Conservation (phyloP, 2,888 invertebrate genomes). For the Elgonia sp. region DNA sequence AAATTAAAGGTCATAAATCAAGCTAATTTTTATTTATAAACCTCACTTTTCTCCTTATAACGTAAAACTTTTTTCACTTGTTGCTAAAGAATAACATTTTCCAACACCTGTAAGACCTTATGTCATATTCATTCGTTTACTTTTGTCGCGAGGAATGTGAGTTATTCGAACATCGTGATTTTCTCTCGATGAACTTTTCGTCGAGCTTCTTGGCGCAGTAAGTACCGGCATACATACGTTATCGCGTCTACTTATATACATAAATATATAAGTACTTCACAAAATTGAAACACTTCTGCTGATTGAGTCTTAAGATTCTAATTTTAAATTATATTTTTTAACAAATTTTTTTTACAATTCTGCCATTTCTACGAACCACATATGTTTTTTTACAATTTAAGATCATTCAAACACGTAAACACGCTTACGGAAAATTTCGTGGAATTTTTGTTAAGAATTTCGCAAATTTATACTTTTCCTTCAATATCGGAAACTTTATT, state of each 20-base stretch:
- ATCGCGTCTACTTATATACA: conserved; percentile 12
- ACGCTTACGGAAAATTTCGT: too few relatives aligned
- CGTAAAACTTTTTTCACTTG: too few relatives aligned
- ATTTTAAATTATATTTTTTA: conserved; percentile 24
- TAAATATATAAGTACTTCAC: conserved; percentile 35
- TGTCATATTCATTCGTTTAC: conserved; percentile 6
- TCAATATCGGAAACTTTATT: too few relatives aligned
- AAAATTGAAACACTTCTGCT: conserved; percentile 43
- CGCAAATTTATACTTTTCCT: too few relatives aligned
- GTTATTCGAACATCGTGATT: conserved; percentile 33
- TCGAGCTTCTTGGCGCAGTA: conserved; percentile 56
- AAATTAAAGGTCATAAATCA: too few relatives aligned
- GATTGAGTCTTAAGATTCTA: conserved; percentile 44
- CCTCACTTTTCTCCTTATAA: too few relatives aligned
- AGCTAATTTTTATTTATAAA: too few relatives aligned
- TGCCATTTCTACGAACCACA: conserved; percentile 9
- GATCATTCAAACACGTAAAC: too few relatives aligned
- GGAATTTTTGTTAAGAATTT: too few relatives aligned
- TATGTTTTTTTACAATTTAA: too few relatives aligned
- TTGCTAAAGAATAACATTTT: background rate
- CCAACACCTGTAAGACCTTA: background rate
- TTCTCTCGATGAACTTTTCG: conserved; percentile 55
- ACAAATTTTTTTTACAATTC: conserved; percentile 10
- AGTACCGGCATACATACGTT: conserved; percentile 53
- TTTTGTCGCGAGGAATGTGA: conserved; percentile 29